Conservation (phyloP, 2,113 vertebrate species). For the Himantopus leucocephalus region DNA sequence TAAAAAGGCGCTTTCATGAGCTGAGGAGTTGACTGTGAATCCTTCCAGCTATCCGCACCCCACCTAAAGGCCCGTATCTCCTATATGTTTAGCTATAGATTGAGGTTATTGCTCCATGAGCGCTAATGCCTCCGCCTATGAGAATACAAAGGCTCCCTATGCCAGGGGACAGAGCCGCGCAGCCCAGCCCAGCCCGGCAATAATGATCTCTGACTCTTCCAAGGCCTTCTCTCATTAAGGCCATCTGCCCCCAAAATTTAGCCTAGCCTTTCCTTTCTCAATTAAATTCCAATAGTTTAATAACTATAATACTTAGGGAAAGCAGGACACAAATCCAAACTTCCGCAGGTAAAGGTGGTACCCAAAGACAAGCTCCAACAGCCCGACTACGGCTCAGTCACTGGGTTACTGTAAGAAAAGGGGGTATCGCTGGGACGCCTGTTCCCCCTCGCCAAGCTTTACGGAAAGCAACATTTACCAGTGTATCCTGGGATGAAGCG, state of each 20-base stretch:
- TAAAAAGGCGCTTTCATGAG: not conserved
- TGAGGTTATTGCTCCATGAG: not conserved
- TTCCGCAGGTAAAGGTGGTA: not conserved
- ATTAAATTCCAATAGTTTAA: not conserved
- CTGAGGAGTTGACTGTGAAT: not conserved
- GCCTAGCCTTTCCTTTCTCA: not conserved
- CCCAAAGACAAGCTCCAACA: not conserved
- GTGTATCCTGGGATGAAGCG: not conserved
- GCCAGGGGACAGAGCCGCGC: not conserved
- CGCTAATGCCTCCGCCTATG: not conserved
- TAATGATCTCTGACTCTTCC: not conserved
- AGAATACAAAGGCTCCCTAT: not conserved
- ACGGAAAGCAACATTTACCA: not conserved
- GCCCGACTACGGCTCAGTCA: not conserved
- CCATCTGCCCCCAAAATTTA: not conserved
- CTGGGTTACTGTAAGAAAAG: not conserved
- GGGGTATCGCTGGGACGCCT: not conserved
- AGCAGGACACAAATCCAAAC: not conserved
- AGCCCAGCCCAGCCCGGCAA: not conserved
- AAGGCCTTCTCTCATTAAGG: not conserved
- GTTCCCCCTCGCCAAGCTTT: not conserved
- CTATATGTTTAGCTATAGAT: not conserved
- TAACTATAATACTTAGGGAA: not conserved
- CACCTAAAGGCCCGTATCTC: not conserved
- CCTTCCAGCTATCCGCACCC: not conserved